phyloP scores from a whole-genome alignment of 2,797 vertebrate genomes.

The Rallus crepitans region DNA sequence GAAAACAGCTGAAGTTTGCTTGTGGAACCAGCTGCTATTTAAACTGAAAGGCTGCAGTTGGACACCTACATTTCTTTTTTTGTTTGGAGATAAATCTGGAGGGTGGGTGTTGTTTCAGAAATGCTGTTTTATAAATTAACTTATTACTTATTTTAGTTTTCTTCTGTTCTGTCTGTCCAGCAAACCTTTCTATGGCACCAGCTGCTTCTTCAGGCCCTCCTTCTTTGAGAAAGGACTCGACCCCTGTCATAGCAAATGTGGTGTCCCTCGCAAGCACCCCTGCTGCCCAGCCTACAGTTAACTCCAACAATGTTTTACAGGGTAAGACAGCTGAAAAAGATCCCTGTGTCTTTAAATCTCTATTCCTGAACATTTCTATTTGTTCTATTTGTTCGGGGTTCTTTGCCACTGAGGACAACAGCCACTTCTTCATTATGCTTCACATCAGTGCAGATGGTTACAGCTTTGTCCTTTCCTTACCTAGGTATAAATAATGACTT shows the following conservation, averaged over 20 bases:
- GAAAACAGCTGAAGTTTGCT: not conserved
- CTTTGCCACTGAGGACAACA: not conserved
- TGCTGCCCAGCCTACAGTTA: constrained; percentile 80
- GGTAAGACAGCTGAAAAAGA: constrained; percentile 75
- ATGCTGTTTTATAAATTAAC: not conserved
- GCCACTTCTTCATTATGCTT: not conserved
- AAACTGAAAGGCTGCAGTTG: not conserved
- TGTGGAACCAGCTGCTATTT: not conserved
- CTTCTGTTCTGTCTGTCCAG: constrained; percentile 64
- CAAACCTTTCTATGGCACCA: constrained; percentile 80
- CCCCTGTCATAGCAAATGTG: constrained; percentile 93
- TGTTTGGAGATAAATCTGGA: not conserved
- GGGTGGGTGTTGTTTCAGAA: constrained; percentile 26
- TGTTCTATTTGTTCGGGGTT: not conserved
- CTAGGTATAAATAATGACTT: not conserved
- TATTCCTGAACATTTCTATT: not conserved
- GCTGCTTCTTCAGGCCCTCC: constrained; percentile 79
- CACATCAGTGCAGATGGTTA: not conserved
- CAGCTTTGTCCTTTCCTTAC: not conserved
- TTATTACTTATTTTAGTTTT: constrained; percentile 46
- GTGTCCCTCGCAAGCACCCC: constrained; percentile 90
- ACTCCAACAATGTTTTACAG: constrained; percentile 84
- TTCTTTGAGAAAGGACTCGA: constrained; percentile 84
- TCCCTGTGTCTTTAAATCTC: not conserved
- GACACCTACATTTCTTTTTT: not conserved